Evolutionary conservation across 1,140 invertebrate genomes (phyloP), one percentile per base, ranked within the genome.

Genomic region (Microplitis mediator): DNA sequence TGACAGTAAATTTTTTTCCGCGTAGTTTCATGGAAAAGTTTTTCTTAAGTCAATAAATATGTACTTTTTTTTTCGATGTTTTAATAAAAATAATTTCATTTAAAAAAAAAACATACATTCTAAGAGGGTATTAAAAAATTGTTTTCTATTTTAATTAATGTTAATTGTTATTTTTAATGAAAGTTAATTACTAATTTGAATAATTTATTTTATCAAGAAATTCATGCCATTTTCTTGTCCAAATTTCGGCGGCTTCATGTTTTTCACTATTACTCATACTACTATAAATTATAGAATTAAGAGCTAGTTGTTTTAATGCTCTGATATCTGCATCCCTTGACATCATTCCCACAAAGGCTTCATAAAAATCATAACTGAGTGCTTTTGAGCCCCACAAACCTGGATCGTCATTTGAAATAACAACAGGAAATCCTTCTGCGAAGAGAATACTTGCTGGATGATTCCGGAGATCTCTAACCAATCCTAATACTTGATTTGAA

Each of bases 341-440:
- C 60, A 93, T 92, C 11, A 96, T 90, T 0, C 90, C 94, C 83
- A 96, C 90, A 75, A 96, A 96, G 0, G 92, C 91, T 63, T 93
- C 90, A 79, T 96, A 97, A 74, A 93, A 94, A 78, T 97, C 95
- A 75, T 95, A 92, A 16, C 92, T 92, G 2, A 96, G 79, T 0
- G 90, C 93, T 39, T 87, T 86, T 0, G 92, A 91, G 4, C 91
- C 91, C 94, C 94, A 97, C 9, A 92, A 87, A 1, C 91, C 91
- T 0, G 94, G 94, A 84, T 96, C 94, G 78, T 97, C 95, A 77
- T 91, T 91, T 4, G 91, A 91, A 35, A 94, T 88, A 0, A 93
- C 90, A 0, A 92, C 72, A 0, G 91, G 90, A 66, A 87, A 89
- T 56, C 89, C 88, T 1, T 87, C 77, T 1, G 93, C 90, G 32